Percentiles rank a stretch among this genome's conserved stretches.
Conservation (phyloP, 2,888 invertebrate species). For the Cremastinae sp. region DNA sequence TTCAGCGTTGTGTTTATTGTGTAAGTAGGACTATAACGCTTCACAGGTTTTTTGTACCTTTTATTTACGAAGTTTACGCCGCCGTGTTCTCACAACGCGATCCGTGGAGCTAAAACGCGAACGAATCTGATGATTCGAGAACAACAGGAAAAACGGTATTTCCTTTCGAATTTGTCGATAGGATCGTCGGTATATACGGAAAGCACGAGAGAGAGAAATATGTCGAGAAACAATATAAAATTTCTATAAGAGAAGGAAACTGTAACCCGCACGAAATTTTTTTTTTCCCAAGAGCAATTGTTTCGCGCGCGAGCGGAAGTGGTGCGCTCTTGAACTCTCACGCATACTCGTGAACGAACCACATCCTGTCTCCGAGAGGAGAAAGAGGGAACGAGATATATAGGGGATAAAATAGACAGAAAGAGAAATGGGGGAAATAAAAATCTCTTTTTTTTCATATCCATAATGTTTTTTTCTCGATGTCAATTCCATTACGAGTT, state of each 20-base stretch:
- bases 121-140: not conserved
- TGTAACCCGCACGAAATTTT: slow-evolving; percentile 36
- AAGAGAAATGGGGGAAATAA: not conserved
- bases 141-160: slow-evolving; percentile 56
- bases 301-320: slow-evolving; percentile 67
- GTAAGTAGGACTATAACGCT: too few species aligned
- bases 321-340: slow-evolving; percentile 62
- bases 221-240: not conserved
- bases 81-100: too few species aligned
- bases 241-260: slow-evolving; percentile 16
- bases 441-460: slow-evolving; percentile 28
- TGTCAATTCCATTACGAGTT: too few species aligned
- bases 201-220: slow-evolving; percentile 12
- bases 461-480: too few species aligned
- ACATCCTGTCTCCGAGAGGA: slow-evolving; percentile 38
- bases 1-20: too few species aligned
- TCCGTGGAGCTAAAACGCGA: too few species aligned
- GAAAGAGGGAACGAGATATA: too few species aligned
- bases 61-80: too few species aligned
- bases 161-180: slow-evolving; percentile 57
- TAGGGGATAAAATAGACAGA: too few species aligned
- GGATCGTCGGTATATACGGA: slow-evolving; percentile 4
- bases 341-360: slow-evolving; percentile 50
- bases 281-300: slow-evolving; percentile 48
- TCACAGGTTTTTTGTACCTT: too few species aligned